Conservation (phyloP, 2,797 vertebrate species). For the Falco columbarius region DNA sequence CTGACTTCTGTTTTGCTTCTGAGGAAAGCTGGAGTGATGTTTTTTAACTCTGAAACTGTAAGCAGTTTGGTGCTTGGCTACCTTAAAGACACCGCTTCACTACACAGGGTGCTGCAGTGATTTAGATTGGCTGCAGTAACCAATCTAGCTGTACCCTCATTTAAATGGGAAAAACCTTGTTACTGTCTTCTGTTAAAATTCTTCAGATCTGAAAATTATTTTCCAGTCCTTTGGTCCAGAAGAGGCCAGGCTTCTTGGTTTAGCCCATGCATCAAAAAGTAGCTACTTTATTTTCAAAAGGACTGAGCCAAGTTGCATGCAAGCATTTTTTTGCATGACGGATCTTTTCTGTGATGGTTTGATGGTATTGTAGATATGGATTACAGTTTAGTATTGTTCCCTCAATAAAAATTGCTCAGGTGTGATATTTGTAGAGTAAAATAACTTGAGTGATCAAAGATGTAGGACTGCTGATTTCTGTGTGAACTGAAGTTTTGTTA, state of each 20-base stretch:
- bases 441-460: background rate
- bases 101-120: background rate
- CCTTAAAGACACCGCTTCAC: background rate
- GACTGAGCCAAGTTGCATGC: background rate
- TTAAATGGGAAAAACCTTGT: background rate
- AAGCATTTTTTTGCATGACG: background rate
- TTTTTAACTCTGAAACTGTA: background rate
- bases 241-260: background rate
- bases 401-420: background rate
- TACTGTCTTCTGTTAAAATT: background rate
- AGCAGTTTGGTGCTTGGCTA: background rate
- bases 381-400: background rate
- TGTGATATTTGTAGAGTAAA: background rate
- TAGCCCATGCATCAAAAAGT: background rate
- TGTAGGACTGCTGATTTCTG: background rate
- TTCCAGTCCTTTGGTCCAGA: background rate
- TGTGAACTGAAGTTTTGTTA: background rate
- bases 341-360: background rate
- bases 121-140: background rate
- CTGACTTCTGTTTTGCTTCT: background rate
- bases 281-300: background rate
- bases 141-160: background rate
- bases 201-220: conserved; percentile 15
- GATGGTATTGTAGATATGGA: background rate
- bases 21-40: background rate